Evolutionary conservation across 2,797 vertebrate species (phyloP).

Genomic region (Centropyge bicolor): DNA sequence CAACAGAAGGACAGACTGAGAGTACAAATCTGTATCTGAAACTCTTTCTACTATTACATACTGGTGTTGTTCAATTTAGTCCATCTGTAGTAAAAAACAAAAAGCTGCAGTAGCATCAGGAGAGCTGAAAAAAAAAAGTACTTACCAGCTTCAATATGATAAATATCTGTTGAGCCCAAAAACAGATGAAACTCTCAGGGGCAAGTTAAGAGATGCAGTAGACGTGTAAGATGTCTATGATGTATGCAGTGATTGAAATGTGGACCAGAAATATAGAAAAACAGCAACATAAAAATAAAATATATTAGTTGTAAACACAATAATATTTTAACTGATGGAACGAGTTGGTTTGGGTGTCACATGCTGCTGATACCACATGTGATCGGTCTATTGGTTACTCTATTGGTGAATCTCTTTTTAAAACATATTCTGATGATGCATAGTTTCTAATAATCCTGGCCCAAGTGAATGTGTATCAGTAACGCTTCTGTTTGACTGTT

Average conservation of each 20-base stretch:
- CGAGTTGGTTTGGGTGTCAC: background rate
- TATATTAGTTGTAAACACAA: too few species aligned
- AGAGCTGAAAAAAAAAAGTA: background rate
- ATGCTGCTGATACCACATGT: background rate
- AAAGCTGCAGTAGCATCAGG: background rate
- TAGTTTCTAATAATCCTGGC: background rate
- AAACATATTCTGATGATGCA: background rate
- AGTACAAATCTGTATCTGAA: constrained; percentile 14
- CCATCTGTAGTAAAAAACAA: background rate
- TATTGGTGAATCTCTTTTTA: background rate
- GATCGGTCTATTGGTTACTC: background rate
- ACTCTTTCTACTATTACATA: background rate
- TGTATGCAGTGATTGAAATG: background rate
- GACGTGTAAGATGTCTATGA: background rate
- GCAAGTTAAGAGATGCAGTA: background rate
- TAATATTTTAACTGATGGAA: background rate
- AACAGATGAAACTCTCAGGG: background rate
- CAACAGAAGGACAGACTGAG: background rate
- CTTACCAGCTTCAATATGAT: background rate
- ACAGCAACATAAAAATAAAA: too few species aligned
- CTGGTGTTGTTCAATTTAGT: background rate
- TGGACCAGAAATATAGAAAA: background rate
- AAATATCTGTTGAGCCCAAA: background rate
- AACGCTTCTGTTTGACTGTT: background rate
- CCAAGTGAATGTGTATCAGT: background rate